These are phyloP conservation scores for Thripadectes ignobilis DNA, from an alignment of 2,797 vertebrate species.

Conservation along the genomic window DNA sequence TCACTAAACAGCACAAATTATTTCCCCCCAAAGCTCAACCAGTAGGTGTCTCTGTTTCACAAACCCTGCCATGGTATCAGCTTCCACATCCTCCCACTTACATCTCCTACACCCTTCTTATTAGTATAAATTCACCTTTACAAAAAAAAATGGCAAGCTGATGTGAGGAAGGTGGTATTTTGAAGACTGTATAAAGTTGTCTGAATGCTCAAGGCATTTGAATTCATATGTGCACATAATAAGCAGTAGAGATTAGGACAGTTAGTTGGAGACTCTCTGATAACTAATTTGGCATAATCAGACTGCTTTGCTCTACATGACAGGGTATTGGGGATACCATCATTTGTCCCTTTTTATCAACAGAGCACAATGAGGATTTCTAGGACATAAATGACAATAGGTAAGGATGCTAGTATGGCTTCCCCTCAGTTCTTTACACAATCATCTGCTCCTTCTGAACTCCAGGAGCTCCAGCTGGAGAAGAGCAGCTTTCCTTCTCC, in stretches of 20 bases:
- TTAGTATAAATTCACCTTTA: neutral
- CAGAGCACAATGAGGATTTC: neutral
- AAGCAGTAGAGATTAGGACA: neutral
- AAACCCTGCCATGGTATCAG: neutral
- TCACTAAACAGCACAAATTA: neutral
- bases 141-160: neutral
- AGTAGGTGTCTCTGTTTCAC: slow-evolving; percentile 74
- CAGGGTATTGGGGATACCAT: neutral
- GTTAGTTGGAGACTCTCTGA: neutral
- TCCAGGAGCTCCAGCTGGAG: neutral
- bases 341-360: neutral
- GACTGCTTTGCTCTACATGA: neutral
- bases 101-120: neutral
- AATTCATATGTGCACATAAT: neutral
- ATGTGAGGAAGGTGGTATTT: neutral
- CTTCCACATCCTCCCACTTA: neutral
- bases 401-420: neutral
- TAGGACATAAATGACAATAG: neutral
- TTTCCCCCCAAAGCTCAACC: slow-evolving; percentile 39
- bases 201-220: neutral
- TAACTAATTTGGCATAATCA: neutral
- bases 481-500: neutral
- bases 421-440: neutral
- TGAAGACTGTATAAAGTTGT: neutral
- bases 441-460: neutral